These are phyloP conservation scores for Eublepharis macularius DNA, from an alignment of 2,113 vertebrate species.

Conservation along the genomic window DNA sequence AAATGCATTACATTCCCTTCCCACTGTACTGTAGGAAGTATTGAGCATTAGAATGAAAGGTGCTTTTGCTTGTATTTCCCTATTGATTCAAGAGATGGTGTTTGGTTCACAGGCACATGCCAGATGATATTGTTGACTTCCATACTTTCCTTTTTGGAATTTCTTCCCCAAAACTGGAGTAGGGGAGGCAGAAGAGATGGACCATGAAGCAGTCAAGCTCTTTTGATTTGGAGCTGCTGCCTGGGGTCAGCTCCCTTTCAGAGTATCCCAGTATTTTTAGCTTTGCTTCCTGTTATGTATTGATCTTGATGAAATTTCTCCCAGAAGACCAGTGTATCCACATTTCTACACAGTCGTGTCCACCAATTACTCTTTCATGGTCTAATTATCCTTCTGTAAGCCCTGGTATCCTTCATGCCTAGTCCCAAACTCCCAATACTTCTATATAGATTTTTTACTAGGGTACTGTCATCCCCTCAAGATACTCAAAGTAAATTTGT, in stretches of 20 bases:
- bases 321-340: slow-evolving; percentile 14
- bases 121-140: slow-evolving; percentile 4
- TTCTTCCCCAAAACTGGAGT: not conserved
- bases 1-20: not conserved
- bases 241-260: slow-evolving; percentile 8
- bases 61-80: slow-evolving; percentile 19
- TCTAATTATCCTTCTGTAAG: slow-evolving; percentile 39
- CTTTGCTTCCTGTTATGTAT: slow-evolving; percentile 18
- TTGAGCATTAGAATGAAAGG: not conserved
- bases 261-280: slow-evolving; percentile 14
- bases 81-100: not conserved
- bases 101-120: not conserved
- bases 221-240: not conserved
- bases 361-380: slow-evolving; percentile 34
- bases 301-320: slow-evolving; percentile 30
- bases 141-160: not conserved
- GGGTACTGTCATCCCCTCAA: slow-evolving; percentile 1
- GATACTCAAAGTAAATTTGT: not conserved
- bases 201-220: not conserved
- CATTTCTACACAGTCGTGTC: not conserved
- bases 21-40: not conserved
- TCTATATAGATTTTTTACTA: slow-evolving; percentile 31
- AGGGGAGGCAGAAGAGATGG: not conserved
- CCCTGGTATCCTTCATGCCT: slow-evolving; percentile 36
- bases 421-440: slow-evolving; percentile 30